Conservation (phyloP, 92 coral and sea anemone species). For the Parazoanthus darwini region DNA sequence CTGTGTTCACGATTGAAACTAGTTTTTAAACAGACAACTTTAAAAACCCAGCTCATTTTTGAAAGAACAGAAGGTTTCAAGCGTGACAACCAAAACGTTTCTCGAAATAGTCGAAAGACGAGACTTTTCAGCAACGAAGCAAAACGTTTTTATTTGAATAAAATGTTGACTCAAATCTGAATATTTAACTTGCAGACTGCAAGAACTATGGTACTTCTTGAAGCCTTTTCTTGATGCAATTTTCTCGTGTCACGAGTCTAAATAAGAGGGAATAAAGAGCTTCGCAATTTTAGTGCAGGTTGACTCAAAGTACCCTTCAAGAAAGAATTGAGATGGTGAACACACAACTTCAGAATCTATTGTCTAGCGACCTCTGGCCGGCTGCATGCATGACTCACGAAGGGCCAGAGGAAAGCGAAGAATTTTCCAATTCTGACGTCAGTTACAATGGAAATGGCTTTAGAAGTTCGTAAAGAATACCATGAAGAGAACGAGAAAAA, state of each 20-base stretch:
- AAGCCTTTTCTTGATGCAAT: neutral
- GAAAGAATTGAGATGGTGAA: neutral
- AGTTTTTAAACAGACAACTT: neutral
- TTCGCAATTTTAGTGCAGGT: neutral
- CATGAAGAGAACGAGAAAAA: neutral
- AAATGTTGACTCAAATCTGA: constrained; percentile 19
- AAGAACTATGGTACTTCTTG: neutral
- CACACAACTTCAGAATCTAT: constrained; percentile 16
- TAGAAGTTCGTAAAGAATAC: neutral
- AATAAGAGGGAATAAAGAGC: neutral
- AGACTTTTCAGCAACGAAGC: constrained; percentile 1
- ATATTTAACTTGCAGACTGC: constrained; percentile 1
- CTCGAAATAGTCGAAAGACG: neutral
- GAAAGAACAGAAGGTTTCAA: neutral
- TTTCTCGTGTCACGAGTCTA: neutral
- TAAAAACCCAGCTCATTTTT: neutral
- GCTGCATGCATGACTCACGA: neutral
- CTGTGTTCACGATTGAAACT: neutral
- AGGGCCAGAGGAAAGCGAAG: neutral
- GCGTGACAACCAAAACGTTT: neutral
- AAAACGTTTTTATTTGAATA: neutral
- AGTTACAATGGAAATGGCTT: neutral
- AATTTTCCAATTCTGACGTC: neutral
- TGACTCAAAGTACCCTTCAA: neutral
- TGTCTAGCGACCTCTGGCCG: constrained; percentile 20